phyloP scores from a whole-genome alignment of 2,113 vertebrate genomes.

The Lasiurus cinereus region DNA sequence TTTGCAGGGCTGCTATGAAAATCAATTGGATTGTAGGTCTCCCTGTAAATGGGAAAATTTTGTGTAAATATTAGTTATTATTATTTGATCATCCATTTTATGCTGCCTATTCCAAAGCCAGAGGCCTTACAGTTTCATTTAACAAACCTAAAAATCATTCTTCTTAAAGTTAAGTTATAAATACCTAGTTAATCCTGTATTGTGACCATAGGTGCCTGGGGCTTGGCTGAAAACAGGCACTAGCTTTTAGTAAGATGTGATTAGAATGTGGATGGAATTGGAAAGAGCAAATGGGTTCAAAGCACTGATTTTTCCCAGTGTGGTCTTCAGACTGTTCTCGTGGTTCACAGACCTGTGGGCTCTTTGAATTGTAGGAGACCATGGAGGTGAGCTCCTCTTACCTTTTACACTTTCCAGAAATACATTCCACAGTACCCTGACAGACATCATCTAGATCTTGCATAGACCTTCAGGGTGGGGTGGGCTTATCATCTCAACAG shows the following conservation, averaged over 20 bases:
- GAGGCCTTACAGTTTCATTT: not conserved
- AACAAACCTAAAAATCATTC: constrained; percentile 23
- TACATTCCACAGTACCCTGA: not conserved
- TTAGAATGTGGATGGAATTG: not conserved
- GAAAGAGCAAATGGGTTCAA: not conserved
- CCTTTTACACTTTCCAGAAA: not conserved
- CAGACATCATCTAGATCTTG: not conserved
- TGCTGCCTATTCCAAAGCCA: not conserved
- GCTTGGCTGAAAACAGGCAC: not conserved
- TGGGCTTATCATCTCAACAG: not conserved
- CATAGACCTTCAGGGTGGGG: not conserved
- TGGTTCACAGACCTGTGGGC: not conserved
- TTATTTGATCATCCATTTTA: not conserved
- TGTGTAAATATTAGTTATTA: not conserved
- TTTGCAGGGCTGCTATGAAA: not conserved
- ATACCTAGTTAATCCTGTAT: not conserved
- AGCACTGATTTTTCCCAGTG: not conserved
- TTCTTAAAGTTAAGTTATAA: not conserved
- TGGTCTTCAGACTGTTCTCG: not conserved
- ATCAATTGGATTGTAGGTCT: not conserved
- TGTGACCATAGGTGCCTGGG: not conserved
- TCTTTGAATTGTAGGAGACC: not conserved
- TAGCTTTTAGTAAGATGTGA: not conserved
- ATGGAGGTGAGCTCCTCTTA: not conserved
- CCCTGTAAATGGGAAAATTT: not conserved